These are phyloP conservation scores for Penaeus vannamei DNA, from an alignment of 1,140 invertebrate genomes.

Conservation along the genomic window DNA sequence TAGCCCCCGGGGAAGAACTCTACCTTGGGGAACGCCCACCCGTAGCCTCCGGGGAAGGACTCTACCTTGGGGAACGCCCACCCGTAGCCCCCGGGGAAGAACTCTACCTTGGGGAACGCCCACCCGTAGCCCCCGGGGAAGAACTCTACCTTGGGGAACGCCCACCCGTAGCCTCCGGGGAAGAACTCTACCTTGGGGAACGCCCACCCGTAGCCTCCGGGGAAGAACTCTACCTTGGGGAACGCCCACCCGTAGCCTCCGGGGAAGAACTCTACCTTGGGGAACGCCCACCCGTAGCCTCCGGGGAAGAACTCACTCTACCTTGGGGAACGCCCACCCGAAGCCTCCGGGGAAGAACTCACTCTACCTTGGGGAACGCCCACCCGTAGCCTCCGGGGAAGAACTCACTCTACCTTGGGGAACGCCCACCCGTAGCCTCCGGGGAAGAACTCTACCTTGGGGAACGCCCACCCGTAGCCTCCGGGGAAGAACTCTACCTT, in stretches of 20 bases:
- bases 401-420: no score
- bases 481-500: conserved; percentile 63
- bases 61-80: conserved; percentile 62
- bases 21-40: conserved; percentile 60
- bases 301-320: conserved; percentile 66
- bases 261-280: conserved; percentile 61
- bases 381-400: conserved; percentile 67
- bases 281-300: conserved; percentile 66
- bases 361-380: no score
- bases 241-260: conserved; percentile 67
- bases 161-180: conserved; percentile 66
- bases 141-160: conserved; percentile 58
- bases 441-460: conserved; percentile 61
- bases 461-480: conserved; percentile 66
- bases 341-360: conserved; percentile 66
- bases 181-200: conserved; percentile 63
- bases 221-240: conserved; percentile 60
- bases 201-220: conserved; percentile 66
- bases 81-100: conserved; percentile 67
- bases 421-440: conserved; percentile 67
- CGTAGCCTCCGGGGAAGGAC: conserved; percentile 66
- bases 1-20: conserved; percentile 67
- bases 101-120: conserved; percentile 59
- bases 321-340: conserved; percentile 65
- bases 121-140: conserved; percentile 67